A percentile compares a stretch with the other conserved stretches of the same genome.
Evolutionary conservation across 2,113 vertebrate species (phyloP).

Genomic region (Neolamprologus falcicula): DNA sequence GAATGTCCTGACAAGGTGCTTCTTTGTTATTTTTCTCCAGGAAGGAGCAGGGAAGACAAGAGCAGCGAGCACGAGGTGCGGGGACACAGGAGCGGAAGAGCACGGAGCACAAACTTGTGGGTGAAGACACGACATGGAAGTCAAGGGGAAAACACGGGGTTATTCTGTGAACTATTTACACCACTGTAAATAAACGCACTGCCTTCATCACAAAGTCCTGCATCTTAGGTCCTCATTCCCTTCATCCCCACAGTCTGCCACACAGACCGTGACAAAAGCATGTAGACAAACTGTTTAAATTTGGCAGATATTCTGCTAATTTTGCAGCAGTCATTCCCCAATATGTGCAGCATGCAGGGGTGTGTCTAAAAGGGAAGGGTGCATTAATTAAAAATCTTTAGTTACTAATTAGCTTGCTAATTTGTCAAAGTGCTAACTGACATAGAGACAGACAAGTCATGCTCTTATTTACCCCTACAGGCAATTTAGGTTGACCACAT

Average conservation of each 20-base stretch:
- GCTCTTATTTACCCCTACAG: neutral
- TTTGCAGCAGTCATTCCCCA: neutral
- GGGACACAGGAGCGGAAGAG: neutral
- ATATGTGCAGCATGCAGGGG: neutral
- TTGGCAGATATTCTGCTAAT: neutral
- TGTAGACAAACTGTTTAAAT: neutral
- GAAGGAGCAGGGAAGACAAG: neutral
- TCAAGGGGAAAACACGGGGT: neutral
- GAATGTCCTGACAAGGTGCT: too few species aligned
- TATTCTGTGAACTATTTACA: neutral
- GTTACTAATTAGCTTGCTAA: neutral
- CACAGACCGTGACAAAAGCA: neutral
- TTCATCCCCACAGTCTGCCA: neutral
- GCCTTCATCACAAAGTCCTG: neutral
- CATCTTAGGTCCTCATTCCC: neutral
- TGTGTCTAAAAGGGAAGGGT: neutral
- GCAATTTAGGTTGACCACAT: neutral
- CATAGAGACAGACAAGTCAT: neutral
- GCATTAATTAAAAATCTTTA: neutral
- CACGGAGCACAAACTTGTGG: neutral
- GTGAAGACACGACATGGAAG: neutral
- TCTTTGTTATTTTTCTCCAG: neutral
- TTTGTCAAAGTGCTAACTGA: neutral
- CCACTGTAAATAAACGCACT: neutral
- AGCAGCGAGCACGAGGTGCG: accelerated